A percentile compares a stretch with the other conserved stretches of the same genome.
Evolutionary conservation across 2,888 invertebrate species (phyloP).

Genomic region (Desoria tigrina): DNA sequence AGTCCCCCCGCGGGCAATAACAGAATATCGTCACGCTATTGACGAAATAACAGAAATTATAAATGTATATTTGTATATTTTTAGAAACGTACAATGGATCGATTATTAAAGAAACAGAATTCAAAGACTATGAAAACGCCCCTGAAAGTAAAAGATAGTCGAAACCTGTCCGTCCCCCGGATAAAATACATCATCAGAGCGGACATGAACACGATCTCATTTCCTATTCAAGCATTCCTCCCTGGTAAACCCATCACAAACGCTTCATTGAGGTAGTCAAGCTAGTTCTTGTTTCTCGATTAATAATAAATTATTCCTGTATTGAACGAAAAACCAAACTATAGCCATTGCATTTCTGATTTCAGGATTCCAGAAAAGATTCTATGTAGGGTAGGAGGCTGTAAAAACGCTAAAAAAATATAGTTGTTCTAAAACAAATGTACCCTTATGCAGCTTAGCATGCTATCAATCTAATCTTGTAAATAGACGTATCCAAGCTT

Average conservation of each 20-base stretch:
- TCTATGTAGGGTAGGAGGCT: slow-evolving; percentile 70
- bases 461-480: slow-evolving; percentile 77
- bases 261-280: background rate
- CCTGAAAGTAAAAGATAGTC: slow-evolving; percentile 55
- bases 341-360: background rate
- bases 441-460: slow-evolving; percentile 81
- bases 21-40: too few species aligned
- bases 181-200: slow-evolving; percentile 73
- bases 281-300: background rate
- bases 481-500: too few species aligned
- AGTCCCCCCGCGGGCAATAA: background rate
- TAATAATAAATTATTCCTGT: background rate
- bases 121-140: slow-evolving; percentile 64
- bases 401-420: slow-evolving; percentile 80
- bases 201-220: slow-evolving; percentile 68
- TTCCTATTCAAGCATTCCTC: slow-evolving; percentile 65
- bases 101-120: slow-evolving; percentile 83
- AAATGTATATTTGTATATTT: slow-evolving; percentile 46
- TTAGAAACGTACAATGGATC: slow-evolving; percentile 88
- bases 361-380: slow-evolving; percentile 56
- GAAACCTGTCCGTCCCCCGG: slow-evolving; percentile 65
- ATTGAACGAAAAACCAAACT: background rate
- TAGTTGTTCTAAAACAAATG: slow-evolving; percentile 80
- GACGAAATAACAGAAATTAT: too few species aligned
- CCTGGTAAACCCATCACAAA: background rate